Evolutionary conservation across 2,797 vertebrate genomes (phyloP).

Genomic region (Acanthurus lineatus): DNA sequence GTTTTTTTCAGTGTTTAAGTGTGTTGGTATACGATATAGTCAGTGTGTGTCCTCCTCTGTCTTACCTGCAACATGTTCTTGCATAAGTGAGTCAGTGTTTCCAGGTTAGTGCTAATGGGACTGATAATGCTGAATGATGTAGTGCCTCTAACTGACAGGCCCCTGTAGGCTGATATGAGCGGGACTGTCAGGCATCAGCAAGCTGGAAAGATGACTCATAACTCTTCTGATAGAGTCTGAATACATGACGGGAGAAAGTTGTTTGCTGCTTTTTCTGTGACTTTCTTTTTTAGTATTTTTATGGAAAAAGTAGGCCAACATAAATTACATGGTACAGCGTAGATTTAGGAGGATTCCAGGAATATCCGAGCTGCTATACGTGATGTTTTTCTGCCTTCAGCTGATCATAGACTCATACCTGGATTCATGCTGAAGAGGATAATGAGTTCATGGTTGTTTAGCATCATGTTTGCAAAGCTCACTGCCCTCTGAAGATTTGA

Average conservation of each 20-base stretch:
- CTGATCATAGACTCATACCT: background rate
- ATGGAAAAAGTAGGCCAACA: background rate
- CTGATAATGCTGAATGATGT: conserved; percentile 40
- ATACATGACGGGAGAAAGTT: background rate
- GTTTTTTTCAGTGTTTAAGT: background rate
- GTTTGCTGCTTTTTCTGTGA: conserved; percentile 5
- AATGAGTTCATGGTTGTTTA: conserved; percentile 8
- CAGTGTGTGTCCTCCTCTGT: background rate
- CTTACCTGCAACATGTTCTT: conserved; percentile 6
- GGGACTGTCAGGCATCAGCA: conserved; percentile 42
- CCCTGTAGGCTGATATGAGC: conserved; percentile 19
- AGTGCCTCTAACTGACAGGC: conserved; percentile 38
- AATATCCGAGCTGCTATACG: background rate
- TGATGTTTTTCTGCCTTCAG: background rate
- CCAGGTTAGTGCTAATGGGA: conserved; percentile 38
- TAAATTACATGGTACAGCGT: background rate
- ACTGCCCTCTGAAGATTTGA: background rate
- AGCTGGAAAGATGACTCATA: conserved; percentile 44
- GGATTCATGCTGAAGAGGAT: background rate
- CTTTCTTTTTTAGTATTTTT: conserved; percentile 3
- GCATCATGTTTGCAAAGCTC: background rate
- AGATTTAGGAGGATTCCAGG: conserved; percentile 6
- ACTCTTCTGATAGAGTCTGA: conserved; percentile 36
- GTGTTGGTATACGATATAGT: background rate
- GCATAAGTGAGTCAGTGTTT: conserved; percentile 27